A percentile compares a stretch with the other conserved stretches of the same genome.
These are phyloP conservation scores for Eulemur coronatus DNA, from an alignment of 2,797 vertebrate genomes.

Conservation along the genomic window DNA sequence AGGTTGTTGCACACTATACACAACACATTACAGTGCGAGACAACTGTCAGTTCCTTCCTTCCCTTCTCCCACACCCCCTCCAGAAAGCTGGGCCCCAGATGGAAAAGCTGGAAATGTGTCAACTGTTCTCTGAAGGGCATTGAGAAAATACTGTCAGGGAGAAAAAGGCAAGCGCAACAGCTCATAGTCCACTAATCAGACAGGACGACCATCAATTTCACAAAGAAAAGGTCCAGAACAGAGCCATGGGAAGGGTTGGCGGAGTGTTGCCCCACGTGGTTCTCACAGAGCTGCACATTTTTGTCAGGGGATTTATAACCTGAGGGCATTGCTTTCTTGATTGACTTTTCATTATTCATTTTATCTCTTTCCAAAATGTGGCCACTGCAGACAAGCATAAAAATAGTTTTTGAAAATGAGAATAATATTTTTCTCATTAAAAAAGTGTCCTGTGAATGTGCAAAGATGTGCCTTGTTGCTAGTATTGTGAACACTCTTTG, in stretches of 20 bases:
- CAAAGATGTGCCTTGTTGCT: not conserved
- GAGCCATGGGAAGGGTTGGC: conserved; percentile 5
- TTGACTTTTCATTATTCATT: conserved; percentile 21
- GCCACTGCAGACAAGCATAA: not conserved
- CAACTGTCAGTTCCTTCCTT: conserved; percentile 73
- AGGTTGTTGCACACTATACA: conserved; percentile 64
- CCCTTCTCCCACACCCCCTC: not conserved
- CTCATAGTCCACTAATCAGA: conserved; percentile 67
- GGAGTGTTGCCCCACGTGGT: not conserved
- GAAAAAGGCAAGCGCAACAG: conserved; percentile 65
- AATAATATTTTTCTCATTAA: conserved; percentile 20
- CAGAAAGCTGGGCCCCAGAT: conserved; percentile 70
- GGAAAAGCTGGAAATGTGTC: conserved; percentile 61
- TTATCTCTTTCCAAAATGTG: conserved; percentile 16
- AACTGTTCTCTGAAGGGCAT: conserved; percentile 41
- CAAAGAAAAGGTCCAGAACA: conserved; percentile 40
- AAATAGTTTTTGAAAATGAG: not conserved
- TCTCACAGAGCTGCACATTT: conserved; percentile 1
- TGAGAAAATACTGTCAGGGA: conserved; percentile 64
- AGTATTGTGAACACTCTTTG: not conserved
- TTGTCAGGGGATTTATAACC: conserved; percentile 34
- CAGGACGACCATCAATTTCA: not conserved
- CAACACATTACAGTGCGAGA: conserved; percentile 59
- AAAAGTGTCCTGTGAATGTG: not conserved
- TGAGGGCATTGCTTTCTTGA: not conserved